A percentile compares a stretch with the other conserved stretches of the same genome.
Evolutionary conservation across 2,888 invertebrate species (phyloP).

Genomic region (Drosophila quasianomalipes): DNA sequence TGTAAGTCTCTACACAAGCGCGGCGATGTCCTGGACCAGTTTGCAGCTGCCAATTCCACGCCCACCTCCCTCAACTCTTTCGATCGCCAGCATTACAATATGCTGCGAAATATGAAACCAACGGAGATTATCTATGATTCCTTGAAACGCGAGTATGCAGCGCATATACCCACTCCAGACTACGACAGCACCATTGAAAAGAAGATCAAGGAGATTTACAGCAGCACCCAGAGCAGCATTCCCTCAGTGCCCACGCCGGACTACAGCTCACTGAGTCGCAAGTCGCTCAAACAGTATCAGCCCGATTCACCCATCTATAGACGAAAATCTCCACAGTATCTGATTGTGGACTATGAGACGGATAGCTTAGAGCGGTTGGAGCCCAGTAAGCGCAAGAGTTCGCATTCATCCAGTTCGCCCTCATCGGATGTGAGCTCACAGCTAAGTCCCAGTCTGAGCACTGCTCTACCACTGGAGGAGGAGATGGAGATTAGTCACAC

Average conservation of each 20-base stretch:
- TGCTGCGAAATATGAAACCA: constrained; percentile 85
- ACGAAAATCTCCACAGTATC: constrained; percentile 84
- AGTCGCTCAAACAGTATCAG: constrained; percentile 83
- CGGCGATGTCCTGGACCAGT: constrained; percentile 83
- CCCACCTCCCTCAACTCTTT: constrained; percentile 81
- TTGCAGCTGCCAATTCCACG: constrained; percentile 82
- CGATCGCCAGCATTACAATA: constrained; percentile 83
- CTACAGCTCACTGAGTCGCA: constrained; percentile 85
- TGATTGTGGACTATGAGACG: constrained; percentile 89
- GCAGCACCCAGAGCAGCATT: constrained; percentile 82
- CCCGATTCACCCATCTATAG: constrained; percentile 85
- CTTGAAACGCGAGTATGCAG: constrained; percentile 86
- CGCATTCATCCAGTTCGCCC: constrained; percentile 87
- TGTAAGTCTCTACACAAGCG: constrained; percentile 78
- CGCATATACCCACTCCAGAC: constrained; percentile 85
- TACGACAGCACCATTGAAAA: constrained; percentile 85
- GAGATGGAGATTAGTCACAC: constrained; percentile 92
- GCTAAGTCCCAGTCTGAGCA: constrained; percentile 90
- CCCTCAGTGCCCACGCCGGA: constrained; percentile 85
- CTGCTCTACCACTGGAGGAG: constrained; percentile 92
- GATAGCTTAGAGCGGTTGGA: constrained; percentile 90
- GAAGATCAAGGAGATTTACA: constrained; percentile 85
- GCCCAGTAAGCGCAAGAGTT: constrained; percentile 86
- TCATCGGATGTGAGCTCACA: constrained; percentile 88
- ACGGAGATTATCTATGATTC: constrained; percentile 89